Evolutionary conservation across 2,797 vertebrate species (phyloP).

Genomic region (Liasis olivaceus): DNA sequence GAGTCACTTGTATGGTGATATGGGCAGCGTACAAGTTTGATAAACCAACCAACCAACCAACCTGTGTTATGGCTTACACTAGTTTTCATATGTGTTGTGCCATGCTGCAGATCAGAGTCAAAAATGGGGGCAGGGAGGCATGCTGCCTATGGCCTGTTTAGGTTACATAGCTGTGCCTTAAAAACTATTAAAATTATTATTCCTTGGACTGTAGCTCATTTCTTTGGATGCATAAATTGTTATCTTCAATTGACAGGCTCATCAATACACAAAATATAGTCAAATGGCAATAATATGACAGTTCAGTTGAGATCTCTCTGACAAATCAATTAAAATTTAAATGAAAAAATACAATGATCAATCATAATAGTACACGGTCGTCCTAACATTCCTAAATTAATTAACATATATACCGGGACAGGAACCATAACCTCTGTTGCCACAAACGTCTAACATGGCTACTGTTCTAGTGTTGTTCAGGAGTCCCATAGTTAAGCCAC

Average conservation of each 20-base stretch:
- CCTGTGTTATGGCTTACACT: neutral
- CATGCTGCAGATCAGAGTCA: neutral
- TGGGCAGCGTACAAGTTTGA: too few relatives aligned
- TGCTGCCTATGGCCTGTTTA: neutral
- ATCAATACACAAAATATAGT: neutral
- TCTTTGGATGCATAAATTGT: neutral
- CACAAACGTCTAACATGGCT: neutral
- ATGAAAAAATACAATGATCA: neutral
- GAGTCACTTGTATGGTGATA: too few relatives aligned
- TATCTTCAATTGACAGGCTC: neutral
- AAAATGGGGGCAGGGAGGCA: neutral
- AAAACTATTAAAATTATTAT: neutral
- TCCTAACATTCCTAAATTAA: neutral
- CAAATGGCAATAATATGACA: neutral
- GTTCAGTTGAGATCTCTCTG: neutral
- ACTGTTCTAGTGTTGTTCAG: neutral
- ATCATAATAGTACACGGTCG: neutral
- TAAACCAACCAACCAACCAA: too few relatives aligned
- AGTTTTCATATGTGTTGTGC: neutral
- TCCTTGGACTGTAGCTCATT: neutral
- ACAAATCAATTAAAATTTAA: conserved; percentile 1
- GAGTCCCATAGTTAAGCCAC: neutral
- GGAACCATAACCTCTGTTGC: neutral
- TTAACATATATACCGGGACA: neutral
- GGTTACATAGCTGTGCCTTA: neutral